Base-by-base conservation (phyloP, 2,888 invertebrate species). In the Pristionchus arcanus region DNA sequence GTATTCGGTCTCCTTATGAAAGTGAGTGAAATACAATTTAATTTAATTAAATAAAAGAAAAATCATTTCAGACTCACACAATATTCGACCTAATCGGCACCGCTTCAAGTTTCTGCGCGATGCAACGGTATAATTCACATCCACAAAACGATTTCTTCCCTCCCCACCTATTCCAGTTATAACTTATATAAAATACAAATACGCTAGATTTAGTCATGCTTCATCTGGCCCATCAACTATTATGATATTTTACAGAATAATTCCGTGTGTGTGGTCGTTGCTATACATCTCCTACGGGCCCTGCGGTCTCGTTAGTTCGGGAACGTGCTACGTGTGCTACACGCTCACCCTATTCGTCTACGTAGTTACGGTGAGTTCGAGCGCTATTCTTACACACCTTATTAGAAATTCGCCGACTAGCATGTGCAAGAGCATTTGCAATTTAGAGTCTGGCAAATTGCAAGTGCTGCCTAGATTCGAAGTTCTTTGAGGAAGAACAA, bases 201-300 rank as follows among this genome's bases (percentile, higher is more conserved):
- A n/a, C n/a, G n/a, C n/a, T n/a, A n/a, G n/a, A n/a, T n/a, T n/a
- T n/a, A n/a, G n/a, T n/a, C n/a, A n/a, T n/a, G n/a, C n/a, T n/a
- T n/a, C n/a, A n/a, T n/a, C n/a, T n/a, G n/a, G n/a, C n/a, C n/a
- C n/a, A n/a, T n/a, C n/a, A n/a, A n/a, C n/a, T n/a, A n/a, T n/a
- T n/a, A n/a, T n/a, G n/a, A n/a, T n/a, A n/a, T n/a, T 21, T 34
- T 85, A 16, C 59, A 85, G 84, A 13, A 59, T 85, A 59, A 85
- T 85, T 21, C 84, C 84, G 7, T 85, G 84, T 42, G 66, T 28
- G 28, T 66, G 25, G 42, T 87, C 87, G 34, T 25, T 87, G 37
- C n/a, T 87, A n/a, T 87, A 68, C 87, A 87, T 87, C 55, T 87
- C 87, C 16, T 87, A 87, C 34, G 87, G 87, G 7, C 87, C 66